Evolutionary conservation across 1,140 invertebrate genomes (phyloP), one percentile per base, ranked within the genome.

Genomic region (Dolichoris vasculosae): DNA sequence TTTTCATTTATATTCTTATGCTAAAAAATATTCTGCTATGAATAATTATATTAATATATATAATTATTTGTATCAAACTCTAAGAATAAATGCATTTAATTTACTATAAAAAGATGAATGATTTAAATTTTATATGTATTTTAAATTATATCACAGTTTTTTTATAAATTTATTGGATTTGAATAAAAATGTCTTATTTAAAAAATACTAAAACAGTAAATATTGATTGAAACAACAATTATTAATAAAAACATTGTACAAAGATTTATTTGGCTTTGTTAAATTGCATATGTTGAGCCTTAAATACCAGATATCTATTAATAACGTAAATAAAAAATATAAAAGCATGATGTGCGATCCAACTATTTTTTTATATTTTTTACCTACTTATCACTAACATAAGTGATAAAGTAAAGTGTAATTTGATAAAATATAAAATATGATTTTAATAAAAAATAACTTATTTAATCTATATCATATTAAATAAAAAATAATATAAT

Each of bases 1-100:
- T 80, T 80, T 80, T 26, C 63, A 85, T 85, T 80, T 85, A 85
- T 85, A 84, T 71, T 79, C 73, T 84, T 55, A 84, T 79, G 76
- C 13, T 55, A 84, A 84, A n/a, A 32, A 35, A 35, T n/a, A n/a
- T n/a, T n/a, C n/a, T n/a, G n/a, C n/a, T n/a, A n/a, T n/a, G 35
- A 40, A 59, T 59, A 59, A 32, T 30, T 48, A 1, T 9, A 55
- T 30, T 75, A 32, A 75, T 59, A 81, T 43, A 46, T 35, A 46
- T 23, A 26, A 1, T 26, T 43, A 48, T 15, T 35, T 30, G 0
- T 32, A 26, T 82, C 59, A 40, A 20, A 32, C 35, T 17, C 3
- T n/a, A 51, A 51, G 69, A 84, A 84, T 78, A 71, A 84, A 84
- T 40, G 75, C 46, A 20, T 59, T 67, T n/a, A 11, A 77, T 69